Evolutionary conservation across 2,888 invertebrate species (phyloP).

Genomic region (Phymatocera aterrima): DNA sequence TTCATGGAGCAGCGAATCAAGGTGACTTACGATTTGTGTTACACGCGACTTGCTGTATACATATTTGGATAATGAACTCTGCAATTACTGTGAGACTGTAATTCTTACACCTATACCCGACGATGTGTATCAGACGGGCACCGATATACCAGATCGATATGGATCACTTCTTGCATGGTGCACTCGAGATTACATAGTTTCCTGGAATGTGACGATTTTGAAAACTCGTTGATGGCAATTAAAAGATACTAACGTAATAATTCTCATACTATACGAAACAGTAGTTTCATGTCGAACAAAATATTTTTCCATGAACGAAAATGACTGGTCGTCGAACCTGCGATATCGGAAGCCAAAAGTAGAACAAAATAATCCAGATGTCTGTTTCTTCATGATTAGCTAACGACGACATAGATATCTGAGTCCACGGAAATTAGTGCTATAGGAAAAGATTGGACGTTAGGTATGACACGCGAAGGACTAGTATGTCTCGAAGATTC

Average conservation of each 20-base stretch:
- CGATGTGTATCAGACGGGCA: no score
- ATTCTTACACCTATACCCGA: no score
- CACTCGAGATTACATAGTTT: no score
- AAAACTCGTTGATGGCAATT: background rate
- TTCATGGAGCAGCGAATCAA: background rate
- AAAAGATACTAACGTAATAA: background rate
- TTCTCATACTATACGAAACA: background rate
- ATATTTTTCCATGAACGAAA: background rate
- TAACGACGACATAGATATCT: no score
- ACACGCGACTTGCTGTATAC: background rate
- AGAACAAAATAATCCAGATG: background rate
- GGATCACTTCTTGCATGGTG: no score
- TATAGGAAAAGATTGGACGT: no score
- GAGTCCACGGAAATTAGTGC: no score
- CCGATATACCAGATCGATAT: no score
- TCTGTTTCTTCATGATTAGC: no score
- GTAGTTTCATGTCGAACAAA: background rate
- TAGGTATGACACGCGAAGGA: no score
- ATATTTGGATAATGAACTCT: background rate
- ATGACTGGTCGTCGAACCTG: background rate
- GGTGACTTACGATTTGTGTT: background rate
- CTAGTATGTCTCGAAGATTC: background rate
- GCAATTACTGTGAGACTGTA: background rate
- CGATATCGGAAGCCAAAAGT: background rate
- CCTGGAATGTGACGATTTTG: no score